phyloP scores from a whole-genome alignment of 2,113 vertebrate genomes.

The Scalopus aquaticus region DNA sequence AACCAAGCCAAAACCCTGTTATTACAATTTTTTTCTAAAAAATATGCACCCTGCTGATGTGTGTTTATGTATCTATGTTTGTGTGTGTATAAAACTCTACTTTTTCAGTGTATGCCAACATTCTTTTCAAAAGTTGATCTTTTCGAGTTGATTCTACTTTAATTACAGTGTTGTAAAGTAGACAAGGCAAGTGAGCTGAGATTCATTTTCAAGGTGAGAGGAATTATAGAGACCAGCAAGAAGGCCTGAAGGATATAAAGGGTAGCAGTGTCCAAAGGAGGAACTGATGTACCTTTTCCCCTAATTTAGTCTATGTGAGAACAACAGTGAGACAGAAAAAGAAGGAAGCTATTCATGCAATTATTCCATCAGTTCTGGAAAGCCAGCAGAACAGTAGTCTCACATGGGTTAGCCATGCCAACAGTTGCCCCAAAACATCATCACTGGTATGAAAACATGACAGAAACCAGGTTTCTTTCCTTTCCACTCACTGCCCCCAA shows the following conservation, averaged over 20 bases:
- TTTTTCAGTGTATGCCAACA: not conserved
- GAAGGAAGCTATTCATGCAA: not conserved
- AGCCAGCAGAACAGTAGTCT: not conserved
- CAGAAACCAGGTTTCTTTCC: not conserved
- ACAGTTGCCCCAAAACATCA: not conserved
- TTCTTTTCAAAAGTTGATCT: not conserved
- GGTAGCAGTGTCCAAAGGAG: not conserved
- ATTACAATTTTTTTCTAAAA: not conserved
- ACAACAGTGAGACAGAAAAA: not conserved
- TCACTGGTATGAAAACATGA: not conserved
- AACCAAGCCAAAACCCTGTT: not conserved
- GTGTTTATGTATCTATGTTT: not conserved
- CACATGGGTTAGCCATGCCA: not conserved
- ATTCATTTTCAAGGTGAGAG: not conserved
- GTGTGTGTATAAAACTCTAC: not conserved
- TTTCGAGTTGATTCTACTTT: not conserved
- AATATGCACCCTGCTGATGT: not conserved
- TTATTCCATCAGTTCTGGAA: not conserved
- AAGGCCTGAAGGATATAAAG: not conserved
- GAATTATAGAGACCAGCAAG: not conserved
- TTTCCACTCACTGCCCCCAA: not conserved
- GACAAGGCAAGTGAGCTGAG: not conserved
- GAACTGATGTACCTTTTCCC: not conserved
- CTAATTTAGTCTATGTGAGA: not conserved
- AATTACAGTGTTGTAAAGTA: not conserved